Conservation (phyloP, 2,888 invertebrate genomes). For the Catonia carolina region DNA sequence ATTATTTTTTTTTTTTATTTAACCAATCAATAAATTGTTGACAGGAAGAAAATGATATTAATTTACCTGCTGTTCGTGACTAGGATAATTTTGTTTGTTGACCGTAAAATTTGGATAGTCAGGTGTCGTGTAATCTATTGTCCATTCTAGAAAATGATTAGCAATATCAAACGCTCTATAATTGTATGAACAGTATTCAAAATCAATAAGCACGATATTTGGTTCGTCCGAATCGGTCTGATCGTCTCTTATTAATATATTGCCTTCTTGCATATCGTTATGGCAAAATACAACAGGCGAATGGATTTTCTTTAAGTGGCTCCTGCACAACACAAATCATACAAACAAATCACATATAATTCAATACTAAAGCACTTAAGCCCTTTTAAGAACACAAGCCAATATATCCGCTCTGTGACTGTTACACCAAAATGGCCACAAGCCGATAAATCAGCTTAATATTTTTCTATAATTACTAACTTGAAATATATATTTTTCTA, state of each 20-base stretch:
- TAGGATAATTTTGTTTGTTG: conserved; percentile 62
- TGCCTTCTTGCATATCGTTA: conserved; percentile 91
- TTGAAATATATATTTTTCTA: too few relatives aligned
- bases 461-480: too few relatives aligned
- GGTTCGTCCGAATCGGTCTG: conserved; percentile 44
- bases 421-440: too few relatives aligned
- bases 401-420: too few relatives aligned
- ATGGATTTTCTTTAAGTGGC: conserved; percentile 42
- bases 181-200: conserved; percentile 94
- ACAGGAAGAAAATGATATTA: background rate
- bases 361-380: too few relatives aligned
- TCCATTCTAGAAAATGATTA: conserved; percentile 92
- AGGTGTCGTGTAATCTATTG: conserved; percentile 75
- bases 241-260: conserved; percentile 53
- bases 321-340: conserved; percentile 41
- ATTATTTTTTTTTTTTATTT: too few relatives aligned
- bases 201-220: conserved; percentile 76
- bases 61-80: conserved; percentile 68
- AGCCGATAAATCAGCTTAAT: too few relatives aligned
- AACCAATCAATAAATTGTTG: too few relatives aligned
- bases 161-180: conserved; percentile 89
- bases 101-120: conserved; percentile 71
- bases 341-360: conserved; percentile 3
- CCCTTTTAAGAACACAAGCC: too few relatives aligned
- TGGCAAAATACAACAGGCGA: conserved; percentile 90